Conservation (phyloP, 2,113 vertebrate species). For the Motacilla tschutschensis region DNA sequence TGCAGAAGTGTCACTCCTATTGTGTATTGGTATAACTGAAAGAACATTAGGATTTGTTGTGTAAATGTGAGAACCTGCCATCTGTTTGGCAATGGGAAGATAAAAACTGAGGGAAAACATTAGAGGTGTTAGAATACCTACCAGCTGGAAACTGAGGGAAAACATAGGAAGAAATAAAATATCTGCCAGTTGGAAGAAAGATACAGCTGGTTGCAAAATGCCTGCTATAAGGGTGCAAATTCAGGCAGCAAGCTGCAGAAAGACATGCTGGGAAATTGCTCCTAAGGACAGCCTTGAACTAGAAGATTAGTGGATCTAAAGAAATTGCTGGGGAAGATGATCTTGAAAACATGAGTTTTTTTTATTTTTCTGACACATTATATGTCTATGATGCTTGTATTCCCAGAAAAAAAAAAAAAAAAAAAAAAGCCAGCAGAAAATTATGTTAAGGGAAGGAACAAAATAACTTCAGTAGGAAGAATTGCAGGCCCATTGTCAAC, state of each 20-base stretch:
- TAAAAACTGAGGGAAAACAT: conserved; percentile 57
- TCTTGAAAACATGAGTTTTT: not conserved
- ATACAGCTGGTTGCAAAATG: conserved; percentile 51
- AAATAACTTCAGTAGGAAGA: not conserved
- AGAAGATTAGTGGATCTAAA: not conserved
- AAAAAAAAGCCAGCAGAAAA: not conserved
- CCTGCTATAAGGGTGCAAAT: conserved; percentile 16
- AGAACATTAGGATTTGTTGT: conserved; percentile 54
- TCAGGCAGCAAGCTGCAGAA: not conserved
- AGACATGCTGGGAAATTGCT: not conserved
- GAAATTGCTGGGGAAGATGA: not conserved
- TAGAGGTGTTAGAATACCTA: conserved; percentile 53
- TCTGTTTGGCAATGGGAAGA: conserved; percentile 52
- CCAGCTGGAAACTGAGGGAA: conserved; percentile 52
- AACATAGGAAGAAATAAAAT: conserved; percentile 51
- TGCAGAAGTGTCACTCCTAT: conserved; percentile 13
- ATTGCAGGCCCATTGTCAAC: not conserved
- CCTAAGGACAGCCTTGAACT: not conserved
- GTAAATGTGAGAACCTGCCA: conserved; percentile 54
- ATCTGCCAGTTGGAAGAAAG: conserved; percentile 41
- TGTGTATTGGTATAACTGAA: conserved; percentile 16
- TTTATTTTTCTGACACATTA: not conserved
- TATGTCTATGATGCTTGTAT: not conserved
- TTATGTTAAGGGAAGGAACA: not conserved
- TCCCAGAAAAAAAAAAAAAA: not conserved